Percentiles rank a stretch among this genome's conserved stretches.
Evolutionary conservation across 1,140 invertebrate genomes (phyloP).

Genomic region (Grapholita molesta): DNA sequence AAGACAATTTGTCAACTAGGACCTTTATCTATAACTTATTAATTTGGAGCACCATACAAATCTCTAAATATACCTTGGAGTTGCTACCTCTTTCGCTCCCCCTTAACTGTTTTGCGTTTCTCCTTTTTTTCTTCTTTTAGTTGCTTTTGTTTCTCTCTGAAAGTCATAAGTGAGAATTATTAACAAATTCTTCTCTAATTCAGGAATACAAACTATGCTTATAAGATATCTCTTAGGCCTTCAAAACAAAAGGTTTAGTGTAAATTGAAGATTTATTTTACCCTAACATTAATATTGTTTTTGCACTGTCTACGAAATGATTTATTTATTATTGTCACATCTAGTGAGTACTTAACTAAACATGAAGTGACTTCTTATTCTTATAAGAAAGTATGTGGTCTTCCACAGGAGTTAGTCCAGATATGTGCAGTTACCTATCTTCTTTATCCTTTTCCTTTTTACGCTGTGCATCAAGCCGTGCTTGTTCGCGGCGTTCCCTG

Average conservation of each 20-base stretch:
- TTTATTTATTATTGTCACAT: too few relatives aligned
- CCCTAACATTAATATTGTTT: too few relatives aligned
- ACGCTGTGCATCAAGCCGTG: constrained; percentile 86
- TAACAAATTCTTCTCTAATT: too few relatives aligned
- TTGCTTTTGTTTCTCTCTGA: constrained; percentile 91
- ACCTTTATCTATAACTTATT: not conserved
- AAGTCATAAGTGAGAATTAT: constrained; percentile 32
- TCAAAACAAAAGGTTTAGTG: too few relatives aligned
- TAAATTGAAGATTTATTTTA: too few relatives aligned
- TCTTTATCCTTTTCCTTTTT: constrained; percentile 95
- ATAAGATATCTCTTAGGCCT: too few relatives aligned
- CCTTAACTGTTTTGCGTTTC: constrained; percentile 92
- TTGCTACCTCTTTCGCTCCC: constrained; percentile 89
- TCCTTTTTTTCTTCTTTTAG: constrained; percentile 92
- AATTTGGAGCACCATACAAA: constrained; percentile 11
- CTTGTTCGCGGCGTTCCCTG: constrained; percentile 87
- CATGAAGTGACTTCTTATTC: too few relatives aligned
- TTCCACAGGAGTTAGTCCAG: too few relatives aligned
- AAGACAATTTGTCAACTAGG: not conserved
- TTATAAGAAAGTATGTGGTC: too few relatives aligned
- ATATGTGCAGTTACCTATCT: constrained; percentile 88
- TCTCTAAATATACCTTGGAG: constrained; percentile 19
- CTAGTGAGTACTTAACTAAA: too few relatives aligned
- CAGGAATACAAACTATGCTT: too few relatives aligned
- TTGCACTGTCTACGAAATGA: too few relatives aligned